phyloP scores from a whole-genome alignment of 2,888 invertebrate species.

The Spisula subtruncata region DNA sequence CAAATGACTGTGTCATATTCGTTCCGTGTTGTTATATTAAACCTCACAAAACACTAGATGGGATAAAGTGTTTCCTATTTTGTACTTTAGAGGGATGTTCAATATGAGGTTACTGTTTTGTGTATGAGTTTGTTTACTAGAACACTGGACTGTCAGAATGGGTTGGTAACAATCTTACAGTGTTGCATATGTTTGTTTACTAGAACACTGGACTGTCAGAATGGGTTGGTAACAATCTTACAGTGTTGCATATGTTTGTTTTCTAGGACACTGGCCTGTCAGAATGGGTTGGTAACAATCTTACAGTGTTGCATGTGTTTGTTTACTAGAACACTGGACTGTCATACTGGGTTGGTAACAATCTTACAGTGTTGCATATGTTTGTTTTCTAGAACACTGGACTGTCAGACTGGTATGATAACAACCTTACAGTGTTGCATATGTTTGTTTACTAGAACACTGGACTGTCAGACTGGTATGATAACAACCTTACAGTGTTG shows the following conservation, averaged over 20 bases:
- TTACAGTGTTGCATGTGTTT: slow-evolving; percentile 76
- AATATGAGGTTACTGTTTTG: no score
- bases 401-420: slow-evolving; percentile 79
- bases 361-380: slow-evolving; percentile 71
- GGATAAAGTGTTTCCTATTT: no score
- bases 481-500: slow-evolving; percentile 77
- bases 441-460: slow-evolving; percentile 73
- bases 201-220: slow-evolving; percentile 83
- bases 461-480: slow-evolving; percentile 81
- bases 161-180: no score
- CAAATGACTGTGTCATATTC: no score
- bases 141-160: no score
- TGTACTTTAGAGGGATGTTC: no score
- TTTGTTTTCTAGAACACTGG: slow-evolving; percentile 78
- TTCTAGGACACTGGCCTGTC: slow-evolving; percentile 82
- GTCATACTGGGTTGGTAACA: slow-evolving; percentile 78
- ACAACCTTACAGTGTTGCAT: slow-evolving; percentile 73
- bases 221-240: slow-evolving; percentile 79
- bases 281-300: slow-evolving; percentile 76
- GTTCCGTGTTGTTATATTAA: no score
- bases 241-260: not conserved
- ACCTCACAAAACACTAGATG: no score
- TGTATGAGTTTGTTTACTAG: no score
- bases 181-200: no score
- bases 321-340: slow-evolving; percentile 79